Evolutionary conservation across 2,113 vertebrate genomes (phyloP).

Genomic region (Gopherus evgoodei): DNA sequence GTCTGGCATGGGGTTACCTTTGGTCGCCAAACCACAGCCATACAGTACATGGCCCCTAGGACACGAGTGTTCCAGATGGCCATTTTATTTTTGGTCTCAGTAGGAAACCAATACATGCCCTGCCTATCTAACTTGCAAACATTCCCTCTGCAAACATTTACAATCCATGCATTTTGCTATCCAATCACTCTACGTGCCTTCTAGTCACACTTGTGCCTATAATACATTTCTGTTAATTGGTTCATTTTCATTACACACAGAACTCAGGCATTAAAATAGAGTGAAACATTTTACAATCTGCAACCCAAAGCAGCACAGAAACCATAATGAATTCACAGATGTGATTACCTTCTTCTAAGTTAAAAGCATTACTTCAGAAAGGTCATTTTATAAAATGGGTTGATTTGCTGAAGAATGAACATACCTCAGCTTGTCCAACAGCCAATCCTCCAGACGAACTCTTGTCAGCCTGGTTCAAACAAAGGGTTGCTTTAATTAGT

Average conservation of each 20-base stretch:
- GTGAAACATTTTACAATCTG: neutral
- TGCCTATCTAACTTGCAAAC: neutral
- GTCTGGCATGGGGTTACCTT: neutral
- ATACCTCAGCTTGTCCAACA: constrained; percentile 42
- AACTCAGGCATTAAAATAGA: neutral
- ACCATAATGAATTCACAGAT: constrained; percentile 47
- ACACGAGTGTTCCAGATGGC: neutral
- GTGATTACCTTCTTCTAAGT: constrained; percentile 29
- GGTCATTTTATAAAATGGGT: constrained; percentile 13
- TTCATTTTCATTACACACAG: constrained; percentile 31
- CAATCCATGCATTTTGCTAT: constrained; percentile 2
- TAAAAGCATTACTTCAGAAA: constrained; percentile 55
- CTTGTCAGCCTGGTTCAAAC: constrained; percentile 55
- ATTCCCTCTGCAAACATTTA: constrained; percentile 9
- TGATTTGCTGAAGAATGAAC: constrained; percentile 42
- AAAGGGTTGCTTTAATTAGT: constrained; percentile 66
- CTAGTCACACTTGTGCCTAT: neutral
- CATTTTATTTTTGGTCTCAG: neutral
- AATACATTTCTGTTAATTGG: neutral
- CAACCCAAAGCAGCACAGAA: constrained; percentile 23
- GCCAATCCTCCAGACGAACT: constrained; percentile 42
- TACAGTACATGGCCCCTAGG: neutral
- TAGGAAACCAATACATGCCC: neutral
- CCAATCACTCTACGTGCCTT: neutral
- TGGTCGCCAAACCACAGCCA: neutral